These are phyloP conservation scores for Eristalinus sepulchralis DNA, from an alignment of 2,888 invertebrate genomes.

Conservation along the genomic window DNA sequence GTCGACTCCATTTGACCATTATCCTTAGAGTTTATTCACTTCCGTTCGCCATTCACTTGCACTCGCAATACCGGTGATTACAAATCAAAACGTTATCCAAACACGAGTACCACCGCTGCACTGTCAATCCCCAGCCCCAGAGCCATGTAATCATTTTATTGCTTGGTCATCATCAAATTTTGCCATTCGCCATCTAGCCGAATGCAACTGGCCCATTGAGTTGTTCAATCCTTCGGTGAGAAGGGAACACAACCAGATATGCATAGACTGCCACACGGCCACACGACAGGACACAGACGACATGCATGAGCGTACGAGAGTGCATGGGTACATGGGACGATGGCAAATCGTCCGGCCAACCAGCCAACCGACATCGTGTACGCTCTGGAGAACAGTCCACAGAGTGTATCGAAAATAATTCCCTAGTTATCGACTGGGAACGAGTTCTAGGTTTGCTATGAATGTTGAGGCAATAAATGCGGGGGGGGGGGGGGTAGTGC, in stretches of 20 bases:
- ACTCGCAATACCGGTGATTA: conserved; percentile 37
- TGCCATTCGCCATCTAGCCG: conserved; percentile 4
- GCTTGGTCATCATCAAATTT: conserved; percentile 56
- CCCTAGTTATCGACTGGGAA: conserved; percentile 11
- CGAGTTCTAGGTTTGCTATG: neutral
- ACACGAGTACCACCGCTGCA: neutral
- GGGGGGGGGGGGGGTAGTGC: neutral
- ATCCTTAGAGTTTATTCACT: conserved; percentile 18
- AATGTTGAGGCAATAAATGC: conserved; percentile 9
- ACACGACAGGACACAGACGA: neutral
- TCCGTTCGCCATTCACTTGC: conserved; percentile 11
- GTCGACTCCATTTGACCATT: conserved; percentile 9
- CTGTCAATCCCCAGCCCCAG: neutral
- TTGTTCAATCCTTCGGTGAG: conserved; percentile 1
- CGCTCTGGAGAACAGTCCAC: conserved; percentile 19
- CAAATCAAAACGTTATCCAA: conserved; percentile 53
- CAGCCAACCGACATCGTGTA: neutral
- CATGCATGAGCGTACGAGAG: neutral
- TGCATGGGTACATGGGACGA: neutral
- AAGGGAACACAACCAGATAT: neutral
- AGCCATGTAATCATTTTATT: conserved; percentile 50
- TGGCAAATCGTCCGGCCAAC: neutral
- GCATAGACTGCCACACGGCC: neutral
- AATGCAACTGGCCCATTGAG: conserved; percentile 10
- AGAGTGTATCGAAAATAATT: conserved; percentile 49